Conservation (phyloP, 2,797 vertebrate species). For the Enteromius anoplus region DNA sequence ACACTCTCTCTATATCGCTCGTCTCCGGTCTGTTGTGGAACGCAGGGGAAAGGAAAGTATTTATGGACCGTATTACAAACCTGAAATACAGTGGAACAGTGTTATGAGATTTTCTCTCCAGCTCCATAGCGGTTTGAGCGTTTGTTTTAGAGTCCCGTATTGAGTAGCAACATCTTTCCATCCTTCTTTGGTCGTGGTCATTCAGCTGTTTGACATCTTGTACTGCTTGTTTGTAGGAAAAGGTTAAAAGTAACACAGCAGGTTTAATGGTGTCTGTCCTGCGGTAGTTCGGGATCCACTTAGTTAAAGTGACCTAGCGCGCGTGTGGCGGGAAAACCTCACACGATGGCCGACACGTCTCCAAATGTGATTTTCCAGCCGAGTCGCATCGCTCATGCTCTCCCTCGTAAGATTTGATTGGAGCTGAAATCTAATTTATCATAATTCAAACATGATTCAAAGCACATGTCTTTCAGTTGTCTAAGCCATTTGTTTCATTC, state of each 20-base stretch:
- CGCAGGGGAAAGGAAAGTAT: conserved; percentile 18
- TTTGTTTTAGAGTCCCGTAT: conserved; percentile 9
- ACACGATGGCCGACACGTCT: conserved; percentile 3
- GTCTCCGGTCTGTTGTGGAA: conserved; percentile 17
- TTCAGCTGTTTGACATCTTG: conserved; percentile 11
- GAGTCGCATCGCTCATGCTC: conserved; percentile 15
- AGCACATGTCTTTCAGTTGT: conserved; percentile 52
- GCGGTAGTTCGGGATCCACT: conserved; percentile 11
- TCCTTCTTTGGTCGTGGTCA: not conserved
- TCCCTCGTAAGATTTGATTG: conserved; percentile 45
- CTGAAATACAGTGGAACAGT: conserved; percentile 21
- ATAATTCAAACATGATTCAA: conserved; percentile 54
- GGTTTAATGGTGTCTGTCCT: not conserved
- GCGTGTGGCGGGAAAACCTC: not conserved
- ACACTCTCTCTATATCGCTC: not conserved
- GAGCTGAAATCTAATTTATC: conserved; percentile 55
- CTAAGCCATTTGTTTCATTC: conserved; percentile 53
- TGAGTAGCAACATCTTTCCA: conserved; percentile 11
- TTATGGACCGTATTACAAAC: conserved; percentile 30
- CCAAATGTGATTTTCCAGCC: conserved; percentile 44
- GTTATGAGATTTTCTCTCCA: conserved; percentile 16
- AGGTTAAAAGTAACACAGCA: not conserved
- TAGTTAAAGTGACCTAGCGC: conserved; percentile 4
- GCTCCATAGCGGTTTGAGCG: conserved; percentile 5
- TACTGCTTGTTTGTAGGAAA: conserved; percentile 18